phyloP scores from a whole-genome alignment of 2,113 vertebrate species.

The Anthoscopus minutus region DNA sequence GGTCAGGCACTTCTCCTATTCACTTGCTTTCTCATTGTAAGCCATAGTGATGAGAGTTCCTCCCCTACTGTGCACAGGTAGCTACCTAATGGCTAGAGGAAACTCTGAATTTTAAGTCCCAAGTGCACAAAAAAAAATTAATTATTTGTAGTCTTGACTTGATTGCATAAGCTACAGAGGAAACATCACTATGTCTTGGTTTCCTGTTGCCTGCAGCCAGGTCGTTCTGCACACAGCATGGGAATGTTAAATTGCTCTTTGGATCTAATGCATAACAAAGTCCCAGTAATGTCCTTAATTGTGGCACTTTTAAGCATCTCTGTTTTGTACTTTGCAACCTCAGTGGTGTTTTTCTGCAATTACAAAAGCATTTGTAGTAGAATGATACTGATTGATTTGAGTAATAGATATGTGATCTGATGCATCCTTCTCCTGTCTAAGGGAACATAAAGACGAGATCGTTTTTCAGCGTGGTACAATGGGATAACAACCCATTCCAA shows the following conservation, averaged over 20 bases:
- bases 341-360: background rate
- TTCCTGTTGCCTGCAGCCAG: background rate
- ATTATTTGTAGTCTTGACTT: background rate
- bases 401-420: background rate
- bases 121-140: background rate
- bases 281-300: background rate
- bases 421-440: background rate
- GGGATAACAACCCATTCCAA: background rate
- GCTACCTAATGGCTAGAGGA: background rate
- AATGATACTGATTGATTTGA: background rate
- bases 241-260: background rate
- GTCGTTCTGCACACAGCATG: background rate
- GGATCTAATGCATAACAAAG: background rate
- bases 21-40: background rate
- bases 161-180: background rate
- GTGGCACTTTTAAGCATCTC: background rate
- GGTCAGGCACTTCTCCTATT: background rate
- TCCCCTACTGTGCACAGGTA: background rate
- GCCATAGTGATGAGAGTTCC: fast-evolving
- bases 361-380: background rate
- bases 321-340: background rate
- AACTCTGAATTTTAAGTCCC: background rate
- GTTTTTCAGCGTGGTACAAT: background rate
- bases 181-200: background rate
- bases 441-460: background rate